phyloP scores from a whole-genome alignment of 2,113 vertebrate genomes.

The Dasyurus viverrinus region DNA sequence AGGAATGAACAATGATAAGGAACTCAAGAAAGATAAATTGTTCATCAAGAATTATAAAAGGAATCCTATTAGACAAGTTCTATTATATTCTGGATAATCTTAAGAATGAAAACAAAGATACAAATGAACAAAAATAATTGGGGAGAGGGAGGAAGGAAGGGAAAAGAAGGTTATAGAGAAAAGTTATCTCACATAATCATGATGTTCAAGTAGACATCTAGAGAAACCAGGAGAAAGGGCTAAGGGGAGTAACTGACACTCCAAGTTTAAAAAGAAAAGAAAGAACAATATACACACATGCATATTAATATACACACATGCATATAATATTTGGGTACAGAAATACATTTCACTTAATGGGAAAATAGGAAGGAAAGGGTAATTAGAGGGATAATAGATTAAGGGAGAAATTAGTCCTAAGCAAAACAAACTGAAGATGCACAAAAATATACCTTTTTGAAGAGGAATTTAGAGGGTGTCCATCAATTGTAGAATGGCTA shows the following conservation, averaged over 20 bases:
- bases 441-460: neutral
- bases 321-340: neutral
- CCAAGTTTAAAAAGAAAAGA: neutral
- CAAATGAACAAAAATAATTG: too few relatives aligned
- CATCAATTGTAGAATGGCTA: neutral
- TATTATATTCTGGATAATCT: neutral
- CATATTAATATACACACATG: neutral
- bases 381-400: too few relatives aligned
- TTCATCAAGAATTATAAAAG: neutral
- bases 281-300: neutral
- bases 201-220: neutral
- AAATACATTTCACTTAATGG: neutral
- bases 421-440: neutral
- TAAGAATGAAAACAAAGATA: neutral
- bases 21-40: neutral
- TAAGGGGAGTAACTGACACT: neutral
- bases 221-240: neutral
- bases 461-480: neutral
- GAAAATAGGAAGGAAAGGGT: too few relatives aligned
- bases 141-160: too few relatives aligned
- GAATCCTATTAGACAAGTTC: neutral
- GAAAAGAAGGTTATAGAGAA: too few relatives aligned
- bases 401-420: too few relatives aligned
- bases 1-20: neutral
- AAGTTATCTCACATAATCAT: neutral